Evolutionary conservation across 2,797 vertebrate genomes (phyloP).

Genomic region (Furcifer pardalis): DNA sequence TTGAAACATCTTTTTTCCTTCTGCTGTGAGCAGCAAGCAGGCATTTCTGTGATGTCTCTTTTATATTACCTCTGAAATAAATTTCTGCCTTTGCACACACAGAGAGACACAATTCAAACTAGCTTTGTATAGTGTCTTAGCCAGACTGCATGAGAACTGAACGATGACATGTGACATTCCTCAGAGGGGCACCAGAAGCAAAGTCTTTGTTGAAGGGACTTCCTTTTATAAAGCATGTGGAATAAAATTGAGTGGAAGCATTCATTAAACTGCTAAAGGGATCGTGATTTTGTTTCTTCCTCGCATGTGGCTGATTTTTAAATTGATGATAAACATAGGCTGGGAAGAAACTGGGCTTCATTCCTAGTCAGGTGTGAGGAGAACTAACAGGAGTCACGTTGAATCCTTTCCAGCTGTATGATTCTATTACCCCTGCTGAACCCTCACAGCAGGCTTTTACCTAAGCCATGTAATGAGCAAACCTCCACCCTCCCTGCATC

Average conservation of each 20-base stretch:
- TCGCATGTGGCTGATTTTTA: background rate
- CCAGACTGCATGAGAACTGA: conserved; percentile 26
- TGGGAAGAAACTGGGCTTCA: background rate
- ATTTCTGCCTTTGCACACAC: background rate
- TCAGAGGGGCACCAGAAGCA: conserved; percentile 40
- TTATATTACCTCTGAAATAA: conserved; percentile 50
- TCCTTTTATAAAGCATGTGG: conserved; percentile 12
- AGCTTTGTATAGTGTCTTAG: conserved; percentile 47
- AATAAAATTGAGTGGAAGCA: conserved; percentile 14
- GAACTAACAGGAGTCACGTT: background rate
- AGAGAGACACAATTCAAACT: conserved; percentile 23
- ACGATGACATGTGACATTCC: conserved; percentile 2
- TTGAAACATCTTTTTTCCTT: conserved; percentile 43
- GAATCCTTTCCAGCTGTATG: background rate
- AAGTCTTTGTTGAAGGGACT: conserved; percentile 15
- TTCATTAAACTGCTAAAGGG: background rate
- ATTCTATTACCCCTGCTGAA: conserved; percentile 3
- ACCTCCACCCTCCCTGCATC: background rate
- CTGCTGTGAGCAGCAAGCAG: conserved; percentile 52
- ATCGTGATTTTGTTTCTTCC: conserved; percentile 21
- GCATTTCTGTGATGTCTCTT: conserved; percentile 59
- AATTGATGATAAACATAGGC: background rate
- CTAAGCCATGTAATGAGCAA: background rate
- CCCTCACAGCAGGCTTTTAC: background rate
- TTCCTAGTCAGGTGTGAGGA: background rate